Percentiles rank a stretch among this genome's conserved stretches.
These are phyloP conservation scores for Drosophila sechellia DNA, from an alignment of 1,140 invertebrate species.

Conservation along the genomic window DNA sequence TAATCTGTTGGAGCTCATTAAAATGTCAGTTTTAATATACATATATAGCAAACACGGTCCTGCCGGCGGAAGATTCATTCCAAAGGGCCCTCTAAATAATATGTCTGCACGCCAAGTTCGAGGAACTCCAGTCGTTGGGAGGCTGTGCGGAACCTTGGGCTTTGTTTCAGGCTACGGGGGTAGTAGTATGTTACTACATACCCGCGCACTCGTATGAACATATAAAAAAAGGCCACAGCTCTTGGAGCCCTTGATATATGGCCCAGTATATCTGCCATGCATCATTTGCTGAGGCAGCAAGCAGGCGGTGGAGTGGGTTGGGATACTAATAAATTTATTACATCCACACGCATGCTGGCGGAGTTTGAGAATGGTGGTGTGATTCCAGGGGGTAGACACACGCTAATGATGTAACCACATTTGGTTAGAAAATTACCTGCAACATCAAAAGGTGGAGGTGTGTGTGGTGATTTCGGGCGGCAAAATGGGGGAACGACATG, in stretches of 20 bases:
- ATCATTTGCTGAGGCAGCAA: slow-evolving; percentile 61
- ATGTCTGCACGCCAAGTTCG: slow-evolving; percentile 70
- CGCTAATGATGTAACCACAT: slow-evolving; percentile 81
- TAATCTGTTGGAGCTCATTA: slow-evolving; percentile 79
- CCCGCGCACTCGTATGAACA: too few relatives aligned
- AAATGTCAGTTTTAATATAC: slow-evolving; percentile 76
- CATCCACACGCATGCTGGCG: slow-evolving; percentile 33
- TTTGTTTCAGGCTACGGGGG: slow-evolving; percentile 43
- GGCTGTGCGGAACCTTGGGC: slow-evolving; percentile 15
- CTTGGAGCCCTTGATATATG: slow-evolving; percentile 51
- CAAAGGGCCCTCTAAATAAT: slow-evolving; percentile 62
- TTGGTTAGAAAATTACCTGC: slow-evolving; percentile 77
- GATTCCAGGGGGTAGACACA: slow-evolving; percentile 32
- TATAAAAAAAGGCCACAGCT: slow-evolving; percentile 25
- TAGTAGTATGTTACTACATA: neutral
- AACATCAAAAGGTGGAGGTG: slow-evolving; percentile 56
- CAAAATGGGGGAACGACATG: slow-evolving; percentile 5
- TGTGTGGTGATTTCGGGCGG: neutral
- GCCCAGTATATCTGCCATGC: slow-evolving; percentile 62
- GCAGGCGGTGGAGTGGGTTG: neutral
- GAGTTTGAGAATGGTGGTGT: neutral
- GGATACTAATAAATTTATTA: slow-evolving; percentile 80
- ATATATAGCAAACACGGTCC: slow-evolving; percentile 35
- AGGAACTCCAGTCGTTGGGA: slow-evolving; percentile 52
- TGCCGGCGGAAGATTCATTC: slow-evolving; percentile 23